phyloP scores from a whole-genome alignment of 2,888 invertebrate species.

The Hyposoter dolosus region DNA sequence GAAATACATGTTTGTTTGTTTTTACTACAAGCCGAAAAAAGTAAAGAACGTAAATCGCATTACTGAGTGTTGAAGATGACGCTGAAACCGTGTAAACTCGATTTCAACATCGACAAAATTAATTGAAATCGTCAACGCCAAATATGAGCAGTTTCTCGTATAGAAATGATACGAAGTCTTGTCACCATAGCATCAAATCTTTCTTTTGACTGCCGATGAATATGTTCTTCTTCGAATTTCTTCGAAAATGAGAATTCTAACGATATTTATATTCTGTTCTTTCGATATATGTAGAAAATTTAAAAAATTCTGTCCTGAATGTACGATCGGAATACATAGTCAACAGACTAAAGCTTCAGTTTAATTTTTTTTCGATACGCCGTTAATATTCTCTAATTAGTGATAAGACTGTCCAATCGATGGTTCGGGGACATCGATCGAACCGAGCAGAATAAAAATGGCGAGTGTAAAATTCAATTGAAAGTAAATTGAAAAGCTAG shows the following conservation, averaged over 20 bases:
- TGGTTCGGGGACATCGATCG: background rate
- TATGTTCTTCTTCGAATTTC: too few relatives aligned
- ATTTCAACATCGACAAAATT: background rate
- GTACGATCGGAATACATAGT: background rate
- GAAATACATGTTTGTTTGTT: conserved; percentile 31
- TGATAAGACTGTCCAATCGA: background rate
- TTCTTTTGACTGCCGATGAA: too few relatives aligned
- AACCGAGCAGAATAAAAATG: background rate
- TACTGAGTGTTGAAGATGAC: background rate
- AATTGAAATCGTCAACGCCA: background rate
- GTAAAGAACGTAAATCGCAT: background rate
- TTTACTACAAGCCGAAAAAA: background rate
- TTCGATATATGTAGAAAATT: background rate
- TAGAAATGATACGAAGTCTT: background rate
- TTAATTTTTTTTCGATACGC: background rate
- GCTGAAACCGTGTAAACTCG: background rate
- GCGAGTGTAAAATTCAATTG: background rate
- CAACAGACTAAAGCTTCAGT: background rate
- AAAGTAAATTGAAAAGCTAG: background rate
- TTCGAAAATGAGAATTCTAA: too few relatives aligned
- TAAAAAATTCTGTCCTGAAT: too few relatives aligned
- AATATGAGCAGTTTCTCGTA: background rate
- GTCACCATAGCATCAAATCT: too few relatives aligned
- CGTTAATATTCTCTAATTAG: background rate
- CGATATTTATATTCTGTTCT: too few relatives aligned